A percentile compares a stretch with the other conserved stretches of the same genome.
These are phyloP conservation scores for Bactericera cockerelli DNA, from an alignment of 1,140 invertebrate species.

Conservation along the genomic window DNA sequence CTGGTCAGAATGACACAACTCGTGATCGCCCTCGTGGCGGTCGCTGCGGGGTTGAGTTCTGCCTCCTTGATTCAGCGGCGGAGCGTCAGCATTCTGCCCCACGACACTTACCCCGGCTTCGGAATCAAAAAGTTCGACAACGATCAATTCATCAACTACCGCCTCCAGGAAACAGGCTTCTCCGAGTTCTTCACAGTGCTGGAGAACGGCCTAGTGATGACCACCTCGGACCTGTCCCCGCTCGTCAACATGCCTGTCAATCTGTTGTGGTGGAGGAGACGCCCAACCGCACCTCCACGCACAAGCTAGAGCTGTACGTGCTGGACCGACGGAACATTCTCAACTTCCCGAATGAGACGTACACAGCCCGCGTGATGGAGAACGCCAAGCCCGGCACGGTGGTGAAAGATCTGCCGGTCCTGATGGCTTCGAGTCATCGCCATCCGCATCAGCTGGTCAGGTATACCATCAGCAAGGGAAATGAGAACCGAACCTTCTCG, in stretches of 20 bases:
- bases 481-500: conserved; percentile 49
- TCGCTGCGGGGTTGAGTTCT: neutral
- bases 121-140: conserved; percentile 54
- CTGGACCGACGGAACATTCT: conserved; percentile 64
- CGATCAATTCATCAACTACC: conserved; percentile 38
- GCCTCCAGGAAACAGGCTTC: conserved; percentile 55
- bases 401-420: conserved; percentile 46
- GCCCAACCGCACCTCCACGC: conserved; percentile 57
- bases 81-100: conserved; percentile 31
- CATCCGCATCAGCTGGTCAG: conserved; percentile 34
- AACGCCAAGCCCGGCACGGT: conserved; percentile 51
- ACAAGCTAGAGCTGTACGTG: conserved; percentile 63
- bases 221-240: conserved; percentile 61
- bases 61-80: conserved; percentile 15
- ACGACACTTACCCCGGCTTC: conserved; percentile 72
- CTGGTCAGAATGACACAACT: neutral
- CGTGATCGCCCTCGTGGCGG: neutral
- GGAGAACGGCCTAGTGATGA: conserved; percentile 78
- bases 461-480: conserved; percentile 60
- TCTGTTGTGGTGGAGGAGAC: conserved; percentile 65
- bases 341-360: conserved; percentile 49
- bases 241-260: conserved; percentile 63
- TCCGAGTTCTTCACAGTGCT: conserved; percentile 72
- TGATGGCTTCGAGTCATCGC: conserved; percentile 33
- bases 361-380: conserved; percentile 47